A percentile compares a stretch with the other conserved stretches of the same genome.
Evolutionary conservation across 2,797 vertebrate species (phyloP).

Genomic region (Acrossocheilus fasciatus): DNA sequence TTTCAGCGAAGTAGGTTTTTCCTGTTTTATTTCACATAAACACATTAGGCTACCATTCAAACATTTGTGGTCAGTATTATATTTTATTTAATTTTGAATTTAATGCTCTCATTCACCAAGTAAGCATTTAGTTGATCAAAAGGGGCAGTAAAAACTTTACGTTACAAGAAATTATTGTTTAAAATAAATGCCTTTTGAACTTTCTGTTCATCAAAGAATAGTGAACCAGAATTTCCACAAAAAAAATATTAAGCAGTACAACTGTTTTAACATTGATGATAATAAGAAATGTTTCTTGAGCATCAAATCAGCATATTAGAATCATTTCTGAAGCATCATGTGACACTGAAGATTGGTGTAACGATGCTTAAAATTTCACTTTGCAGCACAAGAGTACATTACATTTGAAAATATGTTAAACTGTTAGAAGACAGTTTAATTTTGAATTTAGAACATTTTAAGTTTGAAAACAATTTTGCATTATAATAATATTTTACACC

Average conservation of each 20-base stretch:
- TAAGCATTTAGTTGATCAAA: not conserved
- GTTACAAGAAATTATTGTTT: not conserved
- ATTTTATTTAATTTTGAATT: not conserved
- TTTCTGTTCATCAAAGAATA: not conserved
- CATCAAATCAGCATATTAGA: not conserved
- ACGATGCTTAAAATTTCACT: not conserved
- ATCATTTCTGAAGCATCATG: not conserved
- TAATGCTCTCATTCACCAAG: not conserved
- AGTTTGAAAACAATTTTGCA: not conserved
- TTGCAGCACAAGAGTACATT: not conserved
- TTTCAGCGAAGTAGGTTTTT: slow-evolving; percentile 84
- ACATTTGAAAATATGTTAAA: not conserved
- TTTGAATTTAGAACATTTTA: too few relatives aligned
- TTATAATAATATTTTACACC: not conserved
- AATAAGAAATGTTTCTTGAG: not conserved
- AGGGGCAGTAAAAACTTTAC: too few relatives aligned
- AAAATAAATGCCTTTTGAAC: not conserved
- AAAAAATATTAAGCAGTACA: not conserved
- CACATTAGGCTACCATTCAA: not conserved
- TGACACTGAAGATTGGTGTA: not conserved
- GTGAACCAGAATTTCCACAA: not conserved
- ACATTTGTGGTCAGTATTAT: not conserved
- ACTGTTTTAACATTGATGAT: not conserved
- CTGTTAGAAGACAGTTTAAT: not conserved
- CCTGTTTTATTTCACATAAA: not conserved